These are phyloP conservation scores for Rhizoglyphus robini DNA, from an alignment of 1,140 invertebrate genomes.

Conservation along the genomic window DNA sequence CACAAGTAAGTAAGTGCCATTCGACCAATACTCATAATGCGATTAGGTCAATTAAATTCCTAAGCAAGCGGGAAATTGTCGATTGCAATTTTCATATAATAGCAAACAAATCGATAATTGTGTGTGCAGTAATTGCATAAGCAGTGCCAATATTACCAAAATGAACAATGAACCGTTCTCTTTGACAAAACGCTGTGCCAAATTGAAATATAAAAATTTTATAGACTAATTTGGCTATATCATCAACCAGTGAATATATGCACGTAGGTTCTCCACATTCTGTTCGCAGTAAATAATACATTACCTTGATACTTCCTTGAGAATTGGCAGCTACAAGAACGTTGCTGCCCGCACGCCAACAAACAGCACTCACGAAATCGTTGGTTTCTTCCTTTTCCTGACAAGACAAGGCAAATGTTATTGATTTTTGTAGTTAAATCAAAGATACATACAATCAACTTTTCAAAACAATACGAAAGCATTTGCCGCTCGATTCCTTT, in stretches of 20 bases:
- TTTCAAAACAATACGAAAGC: constrained; percentile 75
- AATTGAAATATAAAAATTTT: not conserved
- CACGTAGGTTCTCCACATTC: too few species aligned
- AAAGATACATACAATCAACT: constrained; percentile 47
- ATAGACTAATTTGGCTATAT: too few species aligned
- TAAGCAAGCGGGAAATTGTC: not conserved
- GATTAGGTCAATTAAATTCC: not conserved
- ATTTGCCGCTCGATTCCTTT: constrained; percentile 74
- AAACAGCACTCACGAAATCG: constrained; percentile 91
- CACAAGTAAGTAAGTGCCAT: too few species aligned
- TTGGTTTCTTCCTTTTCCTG: constrained; percentile 63
- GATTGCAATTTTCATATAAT: not conserved
- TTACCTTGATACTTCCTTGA: constrained; percentile 77
- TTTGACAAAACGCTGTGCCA: not conserved
- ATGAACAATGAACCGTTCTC: not conserved
- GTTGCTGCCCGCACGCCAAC: constrained; percentile 73
- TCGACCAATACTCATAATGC: not conserved
- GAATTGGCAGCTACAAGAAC: constrained; percentile 88
- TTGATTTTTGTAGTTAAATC: not conserved
- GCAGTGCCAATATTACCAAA: too few species aligned
- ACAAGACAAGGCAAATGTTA: constrained; percentile 39
- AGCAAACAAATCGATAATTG: not conserved
- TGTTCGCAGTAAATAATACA: too few species aligned
- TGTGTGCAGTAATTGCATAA: too few species aligned
- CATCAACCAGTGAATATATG: too few species aligned